A percentile compares a stretch with the other conserved stretches of the same genome.
Conservation (phyloP, 2,888 invertebrate species). For the Arctia plantaginis region DNA sequence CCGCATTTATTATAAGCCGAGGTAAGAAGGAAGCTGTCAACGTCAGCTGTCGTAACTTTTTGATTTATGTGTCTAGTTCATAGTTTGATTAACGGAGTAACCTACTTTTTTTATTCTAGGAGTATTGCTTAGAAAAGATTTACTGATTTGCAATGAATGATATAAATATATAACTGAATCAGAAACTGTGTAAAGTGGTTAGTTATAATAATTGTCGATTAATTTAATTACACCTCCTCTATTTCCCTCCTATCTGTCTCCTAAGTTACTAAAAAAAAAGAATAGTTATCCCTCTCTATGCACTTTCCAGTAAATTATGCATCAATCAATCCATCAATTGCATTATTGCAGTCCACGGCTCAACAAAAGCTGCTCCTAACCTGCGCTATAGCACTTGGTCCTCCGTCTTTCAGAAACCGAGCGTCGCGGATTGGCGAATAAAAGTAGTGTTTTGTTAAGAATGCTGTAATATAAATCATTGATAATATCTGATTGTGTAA, state of each 20-base stretch:
- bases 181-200: not conserved
- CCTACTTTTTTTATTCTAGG: not conserved
- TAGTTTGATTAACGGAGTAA: not conserved
- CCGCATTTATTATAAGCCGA: not conserved
- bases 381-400: no score
- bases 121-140: not conserved
- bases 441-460: no score
- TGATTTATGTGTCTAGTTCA: constrained; percentile 2
- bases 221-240: not conserved
- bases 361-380: no score
- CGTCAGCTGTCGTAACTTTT: not conserved
- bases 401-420: no score
- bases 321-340: no score
- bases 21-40: constrained; percentile 4
- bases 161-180: not conserved
- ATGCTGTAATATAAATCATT: no score
- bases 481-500: no score
- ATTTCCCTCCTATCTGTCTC: not conserved
- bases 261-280: not conserved
- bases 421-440: no score
- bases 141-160: not conserved
- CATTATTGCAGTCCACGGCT: no score
- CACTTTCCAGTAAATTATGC: no score
- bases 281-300: no score
- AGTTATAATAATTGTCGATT: not conserved